These are phyloP conservation scores for Gobio occitaniae DNA, from an alignment of 2,797 vertebrate species.

Conservation along the genomic window DNA sequence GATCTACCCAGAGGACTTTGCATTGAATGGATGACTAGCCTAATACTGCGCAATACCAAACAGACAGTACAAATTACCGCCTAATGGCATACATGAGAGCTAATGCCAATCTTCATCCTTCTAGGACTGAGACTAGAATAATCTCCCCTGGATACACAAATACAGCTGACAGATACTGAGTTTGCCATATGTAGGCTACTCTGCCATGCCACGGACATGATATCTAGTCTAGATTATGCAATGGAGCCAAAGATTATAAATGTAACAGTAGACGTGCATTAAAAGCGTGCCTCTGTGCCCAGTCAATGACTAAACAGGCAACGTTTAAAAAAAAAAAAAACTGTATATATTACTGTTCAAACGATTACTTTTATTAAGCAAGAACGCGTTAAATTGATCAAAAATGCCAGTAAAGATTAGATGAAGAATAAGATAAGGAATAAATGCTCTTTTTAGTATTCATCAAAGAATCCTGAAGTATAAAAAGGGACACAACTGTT, in stretches of 20 bases:
- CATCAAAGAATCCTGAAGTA: background rate
- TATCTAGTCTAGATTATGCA: conserved; percentile 7
- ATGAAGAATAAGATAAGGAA: too few relatives aligned
- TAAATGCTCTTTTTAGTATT: background rate
- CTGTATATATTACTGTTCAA: too few relatives aligned
- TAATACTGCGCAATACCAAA: conserved; percentile 40
- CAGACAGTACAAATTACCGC: conserved; percentile 19
- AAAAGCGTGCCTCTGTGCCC: background rate
- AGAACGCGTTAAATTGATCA: background rate
- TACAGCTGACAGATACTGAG: conserved; percentile 18
- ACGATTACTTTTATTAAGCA: too few relatives aligned
- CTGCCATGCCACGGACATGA: background rate
- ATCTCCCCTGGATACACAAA: conserved; percentile 14
- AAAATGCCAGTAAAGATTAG: background rate
- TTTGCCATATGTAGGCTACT: conserved; percentile 20
- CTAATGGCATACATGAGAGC: conserved; percentile 37
- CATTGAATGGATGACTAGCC: conserved; percentile 26
- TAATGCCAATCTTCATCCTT: conserved; percentile 43
- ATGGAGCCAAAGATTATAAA: conserved; percentile 19
- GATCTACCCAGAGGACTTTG: conserved; percentile 27
- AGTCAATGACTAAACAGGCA: background rate
- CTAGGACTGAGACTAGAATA: conserved; percentile 26
- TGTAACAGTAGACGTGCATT: background rate
- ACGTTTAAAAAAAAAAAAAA: background rate
- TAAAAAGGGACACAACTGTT: background rate